Conservation (phyloP, 2,888 invertebrate genomes). For the Tenthredo amoena region DNA sequence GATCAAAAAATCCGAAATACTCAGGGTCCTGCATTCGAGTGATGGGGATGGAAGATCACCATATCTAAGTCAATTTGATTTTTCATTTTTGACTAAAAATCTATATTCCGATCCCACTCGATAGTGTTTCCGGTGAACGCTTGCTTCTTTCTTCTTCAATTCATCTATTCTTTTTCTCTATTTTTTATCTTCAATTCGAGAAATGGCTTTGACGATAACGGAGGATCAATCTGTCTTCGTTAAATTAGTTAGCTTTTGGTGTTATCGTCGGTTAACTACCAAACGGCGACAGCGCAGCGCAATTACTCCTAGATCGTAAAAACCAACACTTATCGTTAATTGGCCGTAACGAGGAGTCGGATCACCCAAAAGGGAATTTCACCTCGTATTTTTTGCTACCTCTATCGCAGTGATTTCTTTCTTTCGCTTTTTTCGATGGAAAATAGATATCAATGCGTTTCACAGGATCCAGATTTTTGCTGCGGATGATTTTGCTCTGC, state of each 20-base stretch:
- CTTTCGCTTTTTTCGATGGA: neutral
- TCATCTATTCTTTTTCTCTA: neutral
- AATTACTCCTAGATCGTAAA: constrained; percentile 17
- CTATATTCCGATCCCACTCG: neutral
- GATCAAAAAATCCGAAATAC: no score
- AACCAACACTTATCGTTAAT: constrained; percentile 20
- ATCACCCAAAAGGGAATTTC: neutral
- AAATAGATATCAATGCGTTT: neutral
- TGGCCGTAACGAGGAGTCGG: neutral
- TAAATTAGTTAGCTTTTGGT: neutral
- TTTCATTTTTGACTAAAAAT: neutral
- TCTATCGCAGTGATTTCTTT: neutral
- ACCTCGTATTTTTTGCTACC: neutral
- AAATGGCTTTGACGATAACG: constrained; percentile 3
- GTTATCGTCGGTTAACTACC: neutral
- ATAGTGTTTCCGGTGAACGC: neutral
- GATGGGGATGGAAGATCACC: no score
- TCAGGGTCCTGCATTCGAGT: no score
- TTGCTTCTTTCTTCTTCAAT: neutral
- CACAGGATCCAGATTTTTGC: neutral
- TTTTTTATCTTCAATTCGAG: neutral
- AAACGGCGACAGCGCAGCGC: neutral
- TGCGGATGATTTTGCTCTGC: neutral
- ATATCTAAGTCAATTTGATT: neutral
- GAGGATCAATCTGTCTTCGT: neutral